Evolutionary conservation across 2,888 invertebrate genomes (phyloP).

Genomic region (Caenorhabditis sp.): DNA sequence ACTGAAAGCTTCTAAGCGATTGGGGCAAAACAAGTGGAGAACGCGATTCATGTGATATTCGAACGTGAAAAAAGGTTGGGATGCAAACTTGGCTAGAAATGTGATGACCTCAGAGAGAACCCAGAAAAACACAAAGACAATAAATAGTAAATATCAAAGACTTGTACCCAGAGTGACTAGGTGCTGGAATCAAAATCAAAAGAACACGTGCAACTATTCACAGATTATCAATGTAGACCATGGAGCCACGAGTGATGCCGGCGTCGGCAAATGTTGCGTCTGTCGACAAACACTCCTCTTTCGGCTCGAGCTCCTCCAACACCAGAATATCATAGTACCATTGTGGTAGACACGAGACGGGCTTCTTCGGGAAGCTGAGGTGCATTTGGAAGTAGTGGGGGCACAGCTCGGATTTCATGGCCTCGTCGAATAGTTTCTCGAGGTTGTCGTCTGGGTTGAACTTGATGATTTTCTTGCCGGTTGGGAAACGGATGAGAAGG

Average conservation of each 20-base stretch:
- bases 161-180: slow-evolving; percentile 1
- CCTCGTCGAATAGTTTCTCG: slow-evolving; percentile 55
- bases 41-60: background rate
- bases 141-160: background rate
- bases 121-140: background rate
- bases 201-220: slow-evolving; percentile 11
- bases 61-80: background rate
- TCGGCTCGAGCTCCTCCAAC: slow-evolving; percentile 54
- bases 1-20: background rate
- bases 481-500: slow-evolving; percentile 55
- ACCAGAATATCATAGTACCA: slow-evolving; percentile 59
- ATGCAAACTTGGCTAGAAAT: slow-evolving; percentile 1
- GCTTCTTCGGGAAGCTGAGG: slow-evolving; percentile 54
- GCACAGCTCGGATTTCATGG: slow-evolving; percentile 47
- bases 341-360: slow-evolving; percentile 51
- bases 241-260: slow-evolving; percentile 52
- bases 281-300: slow-evolving; percentile 46
- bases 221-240: slow-evolving; percentile 58
- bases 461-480: slow-evolving; percentile 58
- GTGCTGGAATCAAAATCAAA: background rate
- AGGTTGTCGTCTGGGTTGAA: slow-evolving; percentile 40
- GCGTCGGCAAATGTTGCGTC: slow-evolving; percentile 47
- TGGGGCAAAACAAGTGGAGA: background rate
- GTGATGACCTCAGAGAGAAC: slow-evolving; percentile 5
- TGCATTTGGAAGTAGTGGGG: slow-evolving; percentile 63